These are phyloP conservation scores for Drosophila sp. DNA, from an alignment of 1,140 invertebrate species.

Conservation along the genomic window DNA sequence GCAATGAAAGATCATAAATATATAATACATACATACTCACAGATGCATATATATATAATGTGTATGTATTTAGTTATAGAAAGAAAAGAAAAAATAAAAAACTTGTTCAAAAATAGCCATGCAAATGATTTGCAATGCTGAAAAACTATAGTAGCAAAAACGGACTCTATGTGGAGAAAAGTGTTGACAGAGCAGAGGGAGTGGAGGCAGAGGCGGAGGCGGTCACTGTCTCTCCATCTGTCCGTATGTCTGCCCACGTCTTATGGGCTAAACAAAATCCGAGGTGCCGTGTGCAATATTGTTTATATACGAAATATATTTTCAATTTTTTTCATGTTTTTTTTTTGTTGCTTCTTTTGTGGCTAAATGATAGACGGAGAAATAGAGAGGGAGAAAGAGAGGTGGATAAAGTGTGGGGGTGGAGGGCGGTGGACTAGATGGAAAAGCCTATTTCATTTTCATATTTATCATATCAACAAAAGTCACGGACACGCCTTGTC, in stretches of 20 bases:
- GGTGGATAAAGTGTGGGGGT: neutral
- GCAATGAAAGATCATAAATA: constrained; percentile 73
- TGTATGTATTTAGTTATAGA: constrained; percentile 41
- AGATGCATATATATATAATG: constrained; percentile 9
- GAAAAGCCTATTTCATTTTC: constrained; percentile 66
- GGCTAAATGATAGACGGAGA: constrained; percentile 19
- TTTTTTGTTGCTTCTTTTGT: constrained; percentile 51
- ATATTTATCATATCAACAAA: constrained; percentile 81
- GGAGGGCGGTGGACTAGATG: neutral
- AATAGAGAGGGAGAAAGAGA: constrained; percentile 4
- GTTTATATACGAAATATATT: constrained; percentile 79
- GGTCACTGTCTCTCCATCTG: constrained; percentile 33
- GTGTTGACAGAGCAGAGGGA: constrained; percentile 55
- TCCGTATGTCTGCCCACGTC: constrained; percentile 35
- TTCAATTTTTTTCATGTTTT: constrained; percentile 60
- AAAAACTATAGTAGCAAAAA: constrained; percentile 59
- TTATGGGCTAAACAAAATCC: constrained; percentile 56
- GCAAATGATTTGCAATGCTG: constrained; percentile 76
- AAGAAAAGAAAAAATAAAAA: constrained; percentile 60
- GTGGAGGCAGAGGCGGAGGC: constrained; percentile 20
- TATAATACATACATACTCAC: constrained; percentile 42
- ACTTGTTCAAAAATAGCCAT: constrained; percentile 77
- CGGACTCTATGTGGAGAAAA: constrained; percentile 49
- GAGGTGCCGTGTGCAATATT: constrained; percentile 83
- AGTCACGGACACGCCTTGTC: constrained; percentile 74